Conservation (phyloP, 2,113 vertebrate species). For the Sceloporus undulatus region DNA sequence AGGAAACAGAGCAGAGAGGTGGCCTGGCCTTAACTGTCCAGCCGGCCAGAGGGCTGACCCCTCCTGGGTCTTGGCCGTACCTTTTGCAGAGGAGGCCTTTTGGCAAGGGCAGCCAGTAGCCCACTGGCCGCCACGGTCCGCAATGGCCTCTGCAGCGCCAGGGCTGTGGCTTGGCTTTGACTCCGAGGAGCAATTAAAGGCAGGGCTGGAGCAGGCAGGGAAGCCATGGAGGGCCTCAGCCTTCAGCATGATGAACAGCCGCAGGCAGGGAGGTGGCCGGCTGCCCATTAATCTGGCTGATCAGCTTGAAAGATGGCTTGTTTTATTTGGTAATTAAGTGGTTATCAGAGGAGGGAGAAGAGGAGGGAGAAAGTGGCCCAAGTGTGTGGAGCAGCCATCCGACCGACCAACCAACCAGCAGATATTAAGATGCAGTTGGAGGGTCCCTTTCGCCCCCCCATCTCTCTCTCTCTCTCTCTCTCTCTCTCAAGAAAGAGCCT, state of each 20-base stretch:
- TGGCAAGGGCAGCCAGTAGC: slow-evolving; percentile 78
- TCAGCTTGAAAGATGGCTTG: slow-evolving; percentile 87
- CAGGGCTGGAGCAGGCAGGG: slow-evolving; percentile 82
- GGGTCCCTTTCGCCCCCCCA: not conserved
- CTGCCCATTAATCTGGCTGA: slow-evolving; percentile 96
- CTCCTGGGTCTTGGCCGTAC: slow-evolving; percentile 81
- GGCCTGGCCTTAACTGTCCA: slow-evolving; percentile 39
- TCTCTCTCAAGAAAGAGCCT: too few species aligned
- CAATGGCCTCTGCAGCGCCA: too few species aligned
- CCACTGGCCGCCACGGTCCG: too few species aligned
- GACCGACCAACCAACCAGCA: too few species aligned
- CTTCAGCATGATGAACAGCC: slow-evolving; percentile 94
- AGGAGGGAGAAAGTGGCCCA: slow-evolving; percentile 73
- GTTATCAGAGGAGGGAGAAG: slow-evolving; percentile 79
- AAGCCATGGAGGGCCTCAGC: slow-evolving; percentile 92
- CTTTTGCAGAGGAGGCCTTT: slow-evolving; percentile 79
- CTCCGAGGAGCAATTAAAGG: slow-evolving; percentile 89
- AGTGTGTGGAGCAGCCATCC: slow-evolving; percentile 78
- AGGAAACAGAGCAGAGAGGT: slow-evolving; percentile 63
- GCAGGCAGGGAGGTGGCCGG: slow-evolving; percentile 84
- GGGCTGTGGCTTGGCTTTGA: too few species aligned
- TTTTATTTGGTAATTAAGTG: slow-evolving; percentile 94
- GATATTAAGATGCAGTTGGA: slow-evolving; percentile 49
- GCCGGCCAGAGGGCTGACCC: slow-evolving; percentile 78
- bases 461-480: too few species aligned